Percentiles rank a stretch among this genome's conserved stretches.
These are phyloP conservation scores for Diachasma alloeum DNA, from an alignment of 1,140 invertebrate genomes.

Conservation along the genomic window DNA sequence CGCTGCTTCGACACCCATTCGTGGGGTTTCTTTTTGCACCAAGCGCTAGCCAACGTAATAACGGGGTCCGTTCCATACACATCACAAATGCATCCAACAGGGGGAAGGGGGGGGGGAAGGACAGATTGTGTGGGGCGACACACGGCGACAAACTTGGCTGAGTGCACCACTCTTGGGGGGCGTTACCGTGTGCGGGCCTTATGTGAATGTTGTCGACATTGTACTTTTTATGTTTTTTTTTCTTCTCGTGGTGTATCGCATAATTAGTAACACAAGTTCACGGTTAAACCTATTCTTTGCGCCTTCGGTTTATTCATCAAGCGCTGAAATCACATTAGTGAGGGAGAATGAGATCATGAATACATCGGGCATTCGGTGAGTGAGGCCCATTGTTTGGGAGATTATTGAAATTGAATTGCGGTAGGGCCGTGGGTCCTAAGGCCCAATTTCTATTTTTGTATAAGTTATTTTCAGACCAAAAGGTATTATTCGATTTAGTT, in stretches of 20 bases:
- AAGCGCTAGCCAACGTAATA: slow-evolving; percentile 18
- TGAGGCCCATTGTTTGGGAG: too few relatives aligned
- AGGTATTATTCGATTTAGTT: too few relatives aligned
- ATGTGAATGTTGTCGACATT: background rate
- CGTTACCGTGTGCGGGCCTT: background rate
- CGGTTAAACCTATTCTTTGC: background rate
- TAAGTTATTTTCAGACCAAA: too few relatives aligned
- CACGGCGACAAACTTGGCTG: background rate
- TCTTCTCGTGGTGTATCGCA: background rate
- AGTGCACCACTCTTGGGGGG: background rate
- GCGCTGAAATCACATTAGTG: background rate
- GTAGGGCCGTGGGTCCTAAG: too few relatives aligned
- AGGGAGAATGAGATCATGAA: too few relatives aligned
- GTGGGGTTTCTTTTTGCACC: slow-evolving; percentile 13
- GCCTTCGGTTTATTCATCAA: background rate
- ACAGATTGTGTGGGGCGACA: background rate
- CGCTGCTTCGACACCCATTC: slow-evolving; percentile 18
- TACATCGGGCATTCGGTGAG: too few relatives aligned
- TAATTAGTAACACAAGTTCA: slow-evolving; percentile 1
- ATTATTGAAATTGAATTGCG: too few relatives aligned
- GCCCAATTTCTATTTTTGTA: too few relatives aligned
- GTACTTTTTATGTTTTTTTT: background rate
- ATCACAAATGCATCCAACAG: background rate
- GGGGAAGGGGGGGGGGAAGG: background rate
- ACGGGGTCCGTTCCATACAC: slow-evolving; percentile 3